Evolutionary conservation across 2,888 invertebrate species (phyloP), one percentile per base, ranked within the genome.

Genomic region (Teinopalpus imperialis): DNA sequence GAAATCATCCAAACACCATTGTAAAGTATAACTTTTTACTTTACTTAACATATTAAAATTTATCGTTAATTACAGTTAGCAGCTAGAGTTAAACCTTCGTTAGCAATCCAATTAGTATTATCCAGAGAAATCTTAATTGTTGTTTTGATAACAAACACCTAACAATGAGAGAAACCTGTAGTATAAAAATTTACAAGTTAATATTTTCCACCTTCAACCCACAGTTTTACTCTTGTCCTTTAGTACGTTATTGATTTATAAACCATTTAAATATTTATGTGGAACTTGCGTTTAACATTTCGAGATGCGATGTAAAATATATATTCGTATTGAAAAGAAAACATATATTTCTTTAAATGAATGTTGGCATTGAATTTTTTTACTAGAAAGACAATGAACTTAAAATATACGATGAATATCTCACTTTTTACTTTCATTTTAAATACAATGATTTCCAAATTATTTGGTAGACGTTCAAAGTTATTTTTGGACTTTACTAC

Each of bases 91-190:
- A 10, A 26, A 8, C n/a, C 8, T 26, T 26, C 8, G 27, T 29
- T 29, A 13, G 12, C 14, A n/a, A n/a, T n/a, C 12, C 34, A 18
- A 27, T 27, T 18, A 10, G 18, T 29, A 39, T 29, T 39, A 29
- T 12, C 21, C 5, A 10, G 9, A 5, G 18, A 32, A 18, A 32
- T 24, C 2, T 9, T 20, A 20, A 32, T 32, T 32, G 32, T 20
- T 2, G 20, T 12, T 21, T 6, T 20, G 32, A 32, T 32, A 32
- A 32, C 10, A 32, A 32, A 32, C 3, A 20, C 10, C n/a, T 32
- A 20, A 9, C 32, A 2, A 18, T 20, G 8, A 20, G 20, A 32
- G 7, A 7, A 27, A 2, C 16, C 8, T 5, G n/a, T 12, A 23
- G n/a, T 34, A 10, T 10, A 7, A 8, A 2, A 21, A 9, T 32